Base-by-base conservation (phyloP, 2,113 vertebrate species). In the Urocitellus parryii region DNA sequence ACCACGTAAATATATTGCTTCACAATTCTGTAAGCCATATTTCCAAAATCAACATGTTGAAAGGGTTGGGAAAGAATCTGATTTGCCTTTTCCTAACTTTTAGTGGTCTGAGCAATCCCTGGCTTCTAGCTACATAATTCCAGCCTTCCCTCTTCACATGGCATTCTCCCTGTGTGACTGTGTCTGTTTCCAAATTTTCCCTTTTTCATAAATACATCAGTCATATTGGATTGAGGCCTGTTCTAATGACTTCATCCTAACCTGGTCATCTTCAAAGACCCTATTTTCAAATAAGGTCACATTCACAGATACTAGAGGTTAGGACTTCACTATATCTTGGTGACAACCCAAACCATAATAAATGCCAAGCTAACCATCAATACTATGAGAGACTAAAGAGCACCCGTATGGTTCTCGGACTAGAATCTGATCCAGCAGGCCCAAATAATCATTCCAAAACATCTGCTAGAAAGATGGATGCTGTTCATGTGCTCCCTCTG, bases 271-370 rank as follows among this genome's bases (percentile, higher is more conserved):
- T n/a, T 58, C 65, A 86, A 79, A 93, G 70, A 83, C 16, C 24
- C 3, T 34, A 24, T 91, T 94, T 94, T 56, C 76, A 90, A 88
- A 72, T 70, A 80, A 90, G 48, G 4, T 79, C 86, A 65, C 61
- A 37, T n/a, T 93, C 65, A 79, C 9, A 80, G 34, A 90, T 39
- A 68, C 3, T 18, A 16, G 18, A 48, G 22, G 22, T 85, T 95
- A 89, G 45, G 39, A 74, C 37, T 86, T 91, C n/a, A 86, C 10
- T n/a, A 11, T 89, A 76, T 65, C 73, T 76, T 67, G 24, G 17
- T 37, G 14, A n/a, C 13, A 72, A 42, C 81, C 83, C 58, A 76
- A 45, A 11, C 65, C 9, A 20, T 42, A 73, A 70, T 37, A 67
- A 3, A 39, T 81, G n/a, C n/a, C 77, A 81, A 9, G 27, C 11